These are phyloP conservation scores for Lateolabrax maculatus DNA, from an alignment of 2,797 vertebrate genomes.

Conservation along the genomic window DNA sequence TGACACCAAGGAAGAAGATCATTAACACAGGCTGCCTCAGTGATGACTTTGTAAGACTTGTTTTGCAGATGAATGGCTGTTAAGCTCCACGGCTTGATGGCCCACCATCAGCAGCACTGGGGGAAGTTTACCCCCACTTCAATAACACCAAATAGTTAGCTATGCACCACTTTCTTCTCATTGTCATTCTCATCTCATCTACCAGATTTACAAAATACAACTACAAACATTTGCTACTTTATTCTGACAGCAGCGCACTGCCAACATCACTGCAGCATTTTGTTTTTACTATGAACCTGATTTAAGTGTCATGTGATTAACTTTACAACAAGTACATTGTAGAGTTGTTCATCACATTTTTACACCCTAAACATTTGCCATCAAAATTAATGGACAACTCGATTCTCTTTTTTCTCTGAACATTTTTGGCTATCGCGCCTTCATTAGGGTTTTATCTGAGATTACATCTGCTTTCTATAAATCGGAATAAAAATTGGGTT, in stretches of 20 bases:
- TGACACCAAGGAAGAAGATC: not conserved
- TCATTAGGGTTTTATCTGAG: not conserved
- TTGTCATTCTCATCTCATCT: not conserved
- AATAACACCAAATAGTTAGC: not conserved
- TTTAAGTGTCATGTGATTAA: not conserved
- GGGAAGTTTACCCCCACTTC: not conserved
- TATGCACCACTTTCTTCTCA: not conserved
- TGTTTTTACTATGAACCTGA: no score
- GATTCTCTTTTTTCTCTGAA: not conserved
- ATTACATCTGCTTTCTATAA: not conserved
- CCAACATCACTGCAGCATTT: not conserved
- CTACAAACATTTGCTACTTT: not conserved
- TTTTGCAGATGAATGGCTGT: constrained; percentile 20
- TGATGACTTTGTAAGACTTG: not conserved
- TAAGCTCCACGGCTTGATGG: not conserved
- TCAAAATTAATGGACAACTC: not conserved
- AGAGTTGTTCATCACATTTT: not conserved
- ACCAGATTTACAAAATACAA: not conserved
- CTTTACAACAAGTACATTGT: no score
- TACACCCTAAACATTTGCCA: not conserved
- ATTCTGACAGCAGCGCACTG: not conserved
- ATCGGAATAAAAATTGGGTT: no score
- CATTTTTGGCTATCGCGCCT: not conserved
- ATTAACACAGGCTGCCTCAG: not conserved
- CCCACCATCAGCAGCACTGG: not conserved